A percentile compares a stretch with the other conserved stretches of the same genome.
phyloP scores from a whole-genome alignment of 2,113 vertebrate species.

The Saccopteryx bilineata region DNA sequence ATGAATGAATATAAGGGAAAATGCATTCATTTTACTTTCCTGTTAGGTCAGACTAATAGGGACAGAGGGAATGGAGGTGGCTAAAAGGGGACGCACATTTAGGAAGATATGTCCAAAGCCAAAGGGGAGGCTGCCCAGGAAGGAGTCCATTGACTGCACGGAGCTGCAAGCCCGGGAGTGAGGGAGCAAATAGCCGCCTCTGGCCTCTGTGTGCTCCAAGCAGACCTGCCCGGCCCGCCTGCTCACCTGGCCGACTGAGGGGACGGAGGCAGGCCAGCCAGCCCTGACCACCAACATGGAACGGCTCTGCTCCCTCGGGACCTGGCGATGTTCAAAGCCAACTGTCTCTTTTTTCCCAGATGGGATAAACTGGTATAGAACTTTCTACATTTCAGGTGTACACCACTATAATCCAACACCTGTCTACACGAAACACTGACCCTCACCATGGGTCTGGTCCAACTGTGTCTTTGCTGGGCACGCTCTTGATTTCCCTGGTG shows the following conservation, averaged over 20 bases:
- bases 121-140: neutral
- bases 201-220: too few relatives aligned
- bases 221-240: too few relatives aligned
- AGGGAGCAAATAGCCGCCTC: too few relatives aligned
- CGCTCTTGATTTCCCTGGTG: neutral
- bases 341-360: neutral
- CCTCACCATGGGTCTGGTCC: neutral
- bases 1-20: neutral
- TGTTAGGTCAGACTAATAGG: neutral
- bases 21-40: neutral
- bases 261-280: neutral
- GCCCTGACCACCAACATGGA: fast-evolving
- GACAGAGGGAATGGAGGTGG: neutral
- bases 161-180: too few relatives aligned
- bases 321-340: neutral
- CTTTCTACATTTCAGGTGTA: too few relatives aligned
- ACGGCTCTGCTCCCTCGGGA: neutral
- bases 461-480: neutral
- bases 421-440: neutral
- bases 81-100: neutral
- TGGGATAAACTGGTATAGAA: too few relatives aligned
- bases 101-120: neutral
- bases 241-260: fast-evolving
- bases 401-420: neutral
- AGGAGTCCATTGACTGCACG: neutral